Evolutionary conservation across 2,113 vertebrate genomes (phyloP), one percentile per base, ranked within the genome.

Genomic region (Ctenomys sociabilis): DNA sequence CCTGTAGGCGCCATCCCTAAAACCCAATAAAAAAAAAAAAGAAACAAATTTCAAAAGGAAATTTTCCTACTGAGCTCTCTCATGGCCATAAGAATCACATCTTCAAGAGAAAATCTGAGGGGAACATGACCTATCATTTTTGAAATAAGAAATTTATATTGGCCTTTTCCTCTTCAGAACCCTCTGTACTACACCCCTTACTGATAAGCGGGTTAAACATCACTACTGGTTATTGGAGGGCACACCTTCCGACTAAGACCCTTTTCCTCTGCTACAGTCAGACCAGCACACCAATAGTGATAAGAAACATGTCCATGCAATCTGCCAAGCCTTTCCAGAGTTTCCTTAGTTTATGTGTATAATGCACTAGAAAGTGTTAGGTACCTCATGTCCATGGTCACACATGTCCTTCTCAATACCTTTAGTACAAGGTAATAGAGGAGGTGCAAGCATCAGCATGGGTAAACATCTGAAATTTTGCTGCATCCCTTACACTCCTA

Each of bases 21-120:
- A 49, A 49, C 12, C 9, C 9, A 49, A 49, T n/a, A n/a, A n/a
- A n/a, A 11, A 49, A 49, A 49, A 49, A 49, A 49, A 49, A 49
- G 10, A 97, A 80, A 88, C 83, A 88, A 24, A 96, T 86, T 95
- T 96, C 35, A 54, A 88, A 96, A 87, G 88, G 13, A 52, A 82
- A 17, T 49, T 77, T 96, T 43, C 40, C 82, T 72, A 61, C 43
- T 40, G 21, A 86, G 49, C 22, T 87, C 43, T 32, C 80, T 59
- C 26, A 61, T 13, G 35, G 28, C 21, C 75, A 43, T 28, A 45
- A 45, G 85, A 85, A 52, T 32, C 26, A 14, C 5, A 0, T 40
- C 49, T 88, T 88, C 57, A 88, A 63, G 13, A 89, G 32, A 88
- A 13, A 94, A 86, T 49, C 90, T 68, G 63, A 7, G 68, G 66